Conservation (phyloP, 1,140 invertebrate species). For the Zophobas morio region DNA sequence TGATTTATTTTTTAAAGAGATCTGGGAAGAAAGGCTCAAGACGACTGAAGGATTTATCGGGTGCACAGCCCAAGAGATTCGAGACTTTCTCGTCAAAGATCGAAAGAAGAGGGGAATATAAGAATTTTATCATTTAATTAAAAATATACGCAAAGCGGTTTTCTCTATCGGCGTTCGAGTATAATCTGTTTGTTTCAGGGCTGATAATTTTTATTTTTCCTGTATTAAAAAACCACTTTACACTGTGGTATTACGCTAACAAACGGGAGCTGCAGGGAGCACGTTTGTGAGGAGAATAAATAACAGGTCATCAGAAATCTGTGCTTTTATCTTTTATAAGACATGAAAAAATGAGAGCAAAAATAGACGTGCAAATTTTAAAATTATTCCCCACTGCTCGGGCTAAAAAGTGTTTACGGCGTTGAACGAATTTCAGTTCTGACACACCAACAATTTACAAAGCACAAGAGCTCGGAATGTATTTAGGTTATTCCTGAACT, state of each 20-base stretch:
- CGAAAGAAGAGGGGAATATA: not conserved
- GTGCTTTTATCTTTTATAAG: constrained; percentile 35
- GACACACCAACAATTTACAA: no score
- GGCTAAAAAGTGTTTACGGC: not conserved
- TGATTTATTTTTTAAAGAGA: constrained; percentile 22
- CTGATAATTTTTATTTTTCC: constrained; percentile 36
- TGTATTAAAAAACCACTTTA: constrained; percentile 40
- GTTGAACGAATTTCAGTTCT: no score
- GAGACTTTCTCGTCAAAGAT: not conserved
- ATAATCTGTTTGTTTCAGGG: constrained; percentile 27
- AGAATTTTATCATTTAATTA: constrained; percentile 25
- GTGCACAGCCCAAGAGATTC: not conserved
- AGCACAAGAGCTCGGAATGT: no score
- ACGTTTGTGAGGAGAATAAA: constrained; percentile 40
- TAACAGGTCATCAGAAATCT: constrained; percentile 38
- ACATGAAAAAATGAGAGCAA: constrained; percentile 13
- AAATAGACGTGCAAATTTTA: constrained; percentile 21
- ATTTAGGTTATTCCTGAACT: no score
- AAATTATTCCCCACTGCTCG: constrained; percentile 10
- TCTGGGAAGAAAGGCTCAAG: not conserved
- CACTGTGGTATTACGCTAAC: constrained; percentile 31
- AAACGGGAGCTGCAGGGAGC: constrained; percentile 39
- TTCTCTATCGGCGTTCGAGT: not conserved
- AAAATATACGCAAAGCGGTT: not conserved
- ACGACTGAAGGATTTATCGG: not conserved